Percentiles rank a stretch among this genome's conserved stretches.
Conservation (phyloP, 2,888 invertebrate species). For the Diaprepes abbreviatus region DNA sequence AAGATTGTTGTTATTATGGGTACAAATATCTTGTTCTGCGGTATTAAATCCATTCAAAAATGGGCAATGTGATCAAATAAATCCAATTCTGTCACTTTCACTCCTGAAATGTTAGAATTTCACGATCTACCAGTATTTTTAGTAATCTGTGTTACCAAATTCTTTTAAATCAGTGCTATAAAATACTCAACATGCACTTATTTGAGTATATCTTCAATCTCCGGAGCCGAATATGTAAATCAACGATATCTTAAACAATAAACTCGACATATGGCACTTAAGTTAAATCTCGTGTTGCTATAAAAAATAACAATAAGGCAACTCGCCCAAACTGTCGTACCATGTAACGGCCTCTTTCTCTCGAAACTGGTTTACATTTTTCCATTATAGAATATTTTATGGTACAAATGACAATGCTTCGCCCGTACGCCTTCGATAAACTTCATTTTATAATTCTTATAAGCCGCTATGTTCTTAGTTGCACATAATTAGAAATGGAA, state of each 20-base stretch:
- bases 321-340: slow-evolving; percentile 34
- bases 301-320: slow-evolving; percentile 43
- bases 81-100: too few relatives aligned
- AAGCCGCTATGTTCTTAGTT: slow-evolving; percentile 19
- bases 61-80: too few relatives aligned
- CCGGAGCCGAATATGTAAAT: slow-evolving; percentile 10
- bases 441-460: slow-evolving; percentile 25
- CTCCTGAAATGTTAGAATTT: too few relatives aligned
- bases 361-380: slow-evolving; percentile 47
- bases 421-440: slow-evolving; percentile 37
- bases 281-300: slow-evolving; percentile 24
- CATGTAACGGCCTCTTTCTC: slow-evolving; percentile 31
- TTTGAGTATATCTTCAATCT: slow-evolving; percentile 1
- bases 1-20: too few relatives aligned
- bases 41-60: too few relatives aligned
- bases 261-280: slow-evolving; percentile 41
- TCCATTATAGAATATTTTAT: slow-evolving; percentile 45
- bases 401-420: slow-evolving; percentile 45
- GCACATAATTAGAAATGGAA: too few relatives aligned
- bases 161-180: neutral
- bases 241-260: slow-evolving; percentile 31
- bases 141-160: too few relatives aligned
- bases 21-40: too few relatives aligned
- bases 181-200: too few relatives aligned
- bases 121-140: too few relatives aligned